phyloP scores from a whole-genome alignment of 1,140 invertebrate genomes.

The Drosophila ficusphila region DNA sequence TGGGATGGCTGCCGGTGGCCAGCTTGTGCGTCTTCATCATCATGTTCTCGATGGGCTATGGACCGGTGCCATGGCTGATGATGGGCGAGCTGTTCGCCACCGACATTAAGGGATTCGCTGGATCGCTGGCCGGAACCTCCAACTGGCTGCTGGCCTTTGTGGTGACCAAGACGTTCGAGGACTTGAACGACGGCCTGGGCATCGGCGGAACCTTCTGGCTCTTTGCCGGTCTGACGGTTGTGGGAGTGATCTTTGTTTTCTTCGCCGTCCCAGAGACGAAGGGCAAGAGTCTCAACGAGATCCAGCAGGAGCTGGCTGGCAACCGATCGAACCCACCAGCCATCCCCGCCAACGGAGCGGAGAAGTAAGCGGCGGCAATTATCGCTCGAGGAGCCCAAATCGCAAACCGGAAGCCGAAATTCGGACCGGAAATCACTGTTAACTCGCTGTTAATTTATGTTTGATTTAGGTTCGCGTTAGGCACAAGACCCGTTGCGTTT shows the following conservation, averaged over 20 bases:
- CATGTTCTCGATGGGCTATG: constrained; percentile 91
- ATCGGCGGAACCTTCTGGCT: constrained; percentile 90
- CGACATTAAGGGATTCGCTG: constrained; percentile 90
- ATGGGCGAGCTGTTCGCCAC: constrained; percentile 90
- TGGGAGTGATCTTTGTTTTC: constrained; percentile 91
- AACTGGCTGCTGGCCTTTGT: constrained; percentile 93
- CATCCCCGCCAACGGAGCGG: background rate
- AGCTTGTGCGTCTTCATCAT: constrained; percentile 90
- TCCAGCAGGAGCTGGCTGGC: constrained; percentile 88
- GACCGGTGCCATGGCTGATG: constrained; percentile 93
- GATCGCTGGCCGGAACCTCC: constrained; percentile 89
- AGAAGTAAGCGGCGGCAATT: constrained; percentile 35
- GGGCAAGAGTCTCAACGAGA: constrained; percentile 93
- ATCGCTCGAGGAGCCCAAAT: background rate
- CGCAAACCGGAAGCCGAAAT: constrained; percentile 20
- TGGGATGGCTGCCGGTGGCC: constrained; percentile 89
- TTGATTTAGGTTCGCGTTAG: constrained; percentile 63
- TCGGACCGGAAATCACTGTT: constrained; percentile 52
- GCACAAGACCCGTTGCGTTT: constrained; percentile 56
- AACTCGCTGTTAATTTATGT: constrained; percentile 52
- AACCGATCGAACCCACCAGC: constrained; percentile 28
- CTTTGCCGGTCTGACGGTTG: constrained; percentile 89
- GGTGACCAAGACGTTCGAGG: constrained; percentile 91
- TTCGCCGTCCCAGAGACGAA: constrained; percentile 95
- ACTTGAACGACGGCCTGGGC: constrained; percentile 86